Base-by-base conservation (phyloP, 2,888 invertebrate genomes). In the Troilus luridus region DNA sequence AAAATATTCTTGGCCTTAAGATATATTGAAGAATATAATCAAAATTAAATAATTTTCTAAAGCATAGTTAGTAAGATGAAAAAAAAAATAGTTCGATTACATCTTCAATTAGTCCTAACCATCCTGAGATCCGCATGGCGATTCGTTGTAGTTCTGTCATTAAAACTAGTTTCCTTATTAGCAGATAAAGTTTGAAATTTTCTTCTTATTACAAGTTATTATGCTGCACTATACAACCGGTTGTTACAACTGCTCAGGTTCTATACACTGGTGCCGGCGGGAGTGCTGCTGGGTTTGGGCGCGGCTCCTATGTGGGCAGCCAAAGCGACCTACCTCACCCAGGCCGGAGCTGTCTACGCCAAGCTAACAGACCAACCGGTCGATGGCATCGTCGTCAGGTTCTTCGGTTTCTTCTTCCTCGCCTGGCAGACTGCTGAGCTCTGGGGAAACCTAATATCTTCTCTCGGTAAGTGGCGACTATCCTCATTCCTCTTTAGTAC, bases 271-370 rank as follows among this genome's bases (percentile, higher is more conserved):
- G 97, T 98, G 91, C 98, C 98, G 0, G 97, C 98, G 67, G 98
- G 99, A 54, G 97, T 99, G 59, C 95, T 99, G n/a, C 96, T 98
- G 62, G 99, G 99, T 92, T 95, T 99, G 91, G 98, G 98, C 17
- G 99, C 98, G 5, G 99, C 99, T 0, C 99, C 99, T 88, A 97
- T 99, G 96, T 99, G 99, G 99, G 98, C 98, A 0, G 98, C 99
- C n/a, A 98, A 99, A 94, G 99, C 99, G 92, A 98, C 98, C 2
- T 99, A 99, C 94, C 95, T 99, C 92, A 99, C 99, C 21, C 98
- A 98, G 95, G 98, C 97, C 81, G 99, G 98, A 88, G 97, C 98
- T 92, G 96, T 97, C 93, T 98, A 98, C 95, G 98, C 99, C 24
- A 97, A 97, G 94, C 95, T 98, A 92, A 97, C 97, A 21, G 97